These are phyloP conservation scores for Zeus faber DNA, from an alignment of 2,113 vertebrate species.

Conservation along the genomic window DNA sequence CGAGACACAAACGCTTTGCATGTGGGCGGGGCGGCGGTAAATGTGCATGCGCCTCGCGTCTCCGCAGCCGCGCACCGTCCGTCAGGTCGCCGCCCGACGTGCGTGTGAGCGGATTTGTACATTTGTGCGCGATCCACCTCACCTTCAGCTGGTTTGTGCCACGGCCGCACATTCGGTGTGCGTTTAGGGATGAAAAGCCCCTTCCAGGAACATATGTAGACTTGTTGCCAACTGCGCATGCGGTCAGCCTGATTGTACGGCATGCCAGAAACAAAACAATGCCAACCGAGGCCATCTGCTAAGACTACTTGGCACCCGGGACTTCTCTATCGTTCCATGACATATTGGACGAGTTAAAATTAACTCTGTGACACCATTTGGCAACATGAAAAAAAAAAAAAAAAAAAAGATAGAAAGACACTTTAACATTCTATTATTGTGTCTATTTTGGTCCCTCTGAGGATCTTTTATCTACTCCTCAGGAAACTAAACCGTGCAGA, in stretches of 20 bases:
- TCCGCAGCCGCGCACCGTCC: no score
- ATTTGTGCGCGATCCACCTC: no score
- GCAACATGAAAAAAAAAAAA: conserved; percentile 39
- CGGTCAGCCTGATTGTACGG: conserved; percentile 58
- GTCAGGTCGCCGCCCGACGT: no score
- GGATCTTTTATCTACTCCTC: no score
- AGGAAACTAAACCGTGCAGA: no score
- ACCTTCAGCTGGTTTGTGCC: no score
- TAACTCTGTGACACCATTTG: conserved; percentile 79
- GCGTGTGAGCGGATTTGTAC: no score
- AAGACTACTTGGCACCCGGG: conserved; percentile 69
- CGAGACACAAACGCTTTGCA: background rate
- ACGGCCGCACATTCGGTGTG: no score
- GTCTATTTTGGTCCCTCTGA: conserved; percentile 54
- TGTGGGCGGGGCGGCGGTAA: no score
- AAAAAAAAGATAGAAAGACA: conserved; percentile 38
- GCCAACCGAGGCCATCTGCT: conserved; percentile 79
- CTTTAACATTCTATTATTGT: conserved; percentile 53
- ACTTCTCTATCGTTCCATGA: conserved; percentile 60
- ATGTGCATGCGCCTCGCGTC: no score
- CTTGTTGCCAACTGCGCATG: conserved; percentile 41
- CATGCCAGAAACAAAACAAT: conserved; percentile 58
- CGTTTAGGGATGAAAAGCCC: conserved; percentile 3
- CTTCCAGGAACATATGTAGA: conserved; percentile 24
- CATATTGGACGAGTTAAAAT: conserved; percentile 82